These are phyloP conservation scores for Lithobius niger DNA, from an alignment of 1,140 invertebrate species.

Conservation along the genomic window DNA sequence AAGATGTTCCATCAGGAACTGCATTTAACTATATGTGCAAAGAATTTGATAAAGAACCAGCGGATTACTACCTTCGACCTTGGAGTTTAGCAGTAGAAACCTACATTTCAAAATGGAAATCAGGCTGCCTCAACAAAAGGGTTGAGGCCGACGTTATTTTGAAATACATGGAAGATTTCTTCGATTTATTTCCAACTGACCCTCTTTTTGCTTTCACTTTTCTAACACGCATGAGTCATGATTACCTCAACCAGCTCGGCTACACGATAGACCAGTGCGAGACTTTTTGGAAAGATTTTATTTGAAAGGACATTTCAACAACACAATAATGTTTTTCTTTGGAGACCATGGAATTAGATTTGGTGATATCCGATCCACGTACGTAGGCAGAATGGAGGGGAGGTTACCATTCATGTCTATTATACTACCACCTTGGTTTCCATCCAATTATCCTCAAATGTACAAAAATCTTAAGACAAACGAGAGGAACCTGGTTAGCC, in stretches of 20 bases:
- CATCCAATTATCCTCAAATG: conserved; percentile 22
- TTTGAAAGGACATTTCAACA: conserved; percentile 15
- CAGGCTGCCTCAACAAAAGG: conserved; percentile 7
- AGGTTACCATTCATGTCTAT: conserved; percentile 28
- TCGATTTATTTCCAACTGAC: conserved; percentile 12
- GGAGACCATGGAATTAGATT: conserved; percentile 31
- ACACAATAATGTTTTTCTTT: too few species aligned
- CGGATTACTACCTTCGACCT: conserved; percentile 36
- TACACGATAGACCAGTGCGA: conserved; percentile 27
- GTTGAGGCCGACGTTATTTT: conserved; percentile 19
- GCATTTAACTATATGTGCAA: conserved; percentile 35
- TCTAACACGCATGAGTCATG: conserved; percentile 28
- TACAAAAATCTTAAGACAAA: conserved; percentile 38
- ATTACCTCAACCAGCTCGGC: conserved; percentile 24
- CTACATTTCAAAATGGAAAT: conserved; percentile 9
- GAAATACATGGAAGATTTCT: conserved; percentile 8
- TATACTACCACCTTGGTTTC: conserved; percentile 25
- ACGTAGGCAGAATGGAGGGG: conserved; percentile 30
- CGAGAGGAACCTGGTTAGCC: conserved; percentile 50
- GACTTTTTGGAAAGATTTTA: conserved; percentile 22
- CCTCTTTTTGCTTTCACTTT: conserved; percentile 29
- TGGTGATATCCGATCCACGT: conserved; percentile 25
- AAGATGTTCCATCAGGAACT: conserved; percentile 36
- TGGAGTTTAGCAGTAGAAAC: conserved; percentile 18
- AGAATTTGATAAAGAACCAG: conserved; percentile 33